Conservation (phyloP, 92 coral and sea anemone species). For the Virgularia gustaviana region DNA sequence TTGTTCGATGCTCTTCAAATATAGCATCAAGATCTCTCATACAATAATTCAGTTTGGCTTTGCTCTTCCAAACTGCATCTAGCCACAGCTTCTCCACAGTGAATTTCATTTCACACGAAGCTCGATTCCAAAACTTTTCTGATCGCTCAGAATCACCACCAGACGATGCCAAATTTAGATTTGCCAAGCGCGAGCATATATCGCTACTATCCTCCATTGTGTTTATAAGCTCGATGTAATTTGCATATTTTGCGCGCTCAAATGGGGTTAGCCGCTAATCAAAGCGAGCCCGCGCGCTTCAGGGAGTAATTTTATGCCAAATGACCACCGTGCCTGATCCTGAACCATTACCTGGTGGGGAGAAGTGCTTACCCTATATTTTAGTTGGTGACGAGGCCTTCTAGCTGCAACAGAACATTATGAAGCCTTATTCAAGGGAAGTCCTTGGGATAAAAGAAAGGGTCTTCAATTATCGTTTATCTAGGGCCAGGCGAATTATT, state of each 20-base stretch:
- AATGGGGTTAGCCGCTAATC: too few relatives aligned
- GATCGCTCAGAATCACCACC: too few relatives aligned
- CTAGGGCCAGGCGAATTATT: slow-evolving; percentile 12
- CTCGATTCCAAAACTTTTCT: slow-evolving; percentile 53
- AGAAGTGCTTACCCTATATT: slow-evolving; percentile 10
- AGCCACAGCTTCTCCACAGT: slow-evolving; percentile 31
- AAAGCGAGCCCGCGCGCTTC: too few relatives aligned
- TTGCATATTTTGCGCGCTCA: too few relatives aligned
- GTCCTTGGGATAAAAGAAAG: not conserved
- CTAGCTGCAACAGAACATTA: not conserved
- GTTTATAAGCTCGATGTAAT: too few relatives aligned
- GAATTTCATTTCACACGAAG: slow-evolving; percentile 43
- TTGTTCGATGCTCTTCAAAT: slow-evolving; percentile 45
- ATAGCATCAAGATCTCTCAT: slow-evolving; percentile 41
- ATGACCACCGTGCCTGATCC: too few relatives aligned
- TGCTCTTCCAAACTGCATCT: slow-evolving; percentile 14
- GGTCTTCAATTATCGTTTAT: slow-evolving; percentile 3
- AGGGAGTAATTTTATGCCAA: too few relatives aligned
- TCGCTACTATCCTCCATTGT: too few relatives aligned
- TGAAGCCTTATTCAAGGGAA: slow-evolving; percentile 8
- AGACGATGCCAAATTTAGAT: too few relatives aligned
- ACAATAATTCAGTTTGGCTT: slow-evolving; percentile 46
- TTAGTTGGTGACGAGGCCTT: slow-evolving; percentile 28
- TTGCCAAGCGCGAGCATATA: too few relatives aligned
- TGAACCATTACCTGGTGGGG: slow-evolving; percentile 15